phyloP scores from a whole-genome alignment of 1,140 invertebrate genomes.

The Zaprionus kolodkinae region DNA sequence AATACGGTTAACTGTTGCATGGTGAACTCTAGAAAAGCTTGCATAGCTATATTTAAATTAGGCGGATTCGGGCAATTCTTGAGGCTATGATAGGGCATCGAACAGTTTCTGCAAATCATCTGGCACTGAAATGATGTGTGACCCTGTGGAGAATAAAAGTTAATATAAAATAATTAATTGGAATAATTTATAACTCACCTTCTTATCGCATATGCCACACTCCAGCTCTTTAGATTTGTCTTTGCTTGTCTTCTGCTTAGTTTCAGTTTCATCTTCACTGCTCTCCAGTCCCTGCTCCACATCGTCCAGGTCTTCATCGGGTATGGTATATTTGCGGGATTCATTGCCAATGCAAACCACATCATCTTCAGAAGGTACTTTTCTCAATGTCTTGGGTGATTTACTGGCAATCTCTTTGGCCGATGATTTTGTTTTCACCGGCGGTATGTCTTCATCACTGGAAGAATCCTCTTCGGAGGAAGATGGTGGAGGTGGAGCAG shows the following conservation, averaged over 20 bases:
- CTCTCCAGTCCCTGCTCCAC: slow-evolving; percentile 18
- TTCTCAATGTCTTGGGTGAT: slow-evolving; percentile 39
- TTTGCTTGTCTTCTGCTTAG: slow-evolving; percentile 23
- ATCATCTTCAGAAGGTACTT: slow-evolving; percentile 56
- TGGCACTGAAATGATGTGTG: slow-evolving; percentile 77
- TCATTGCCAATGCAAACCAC: slow-evolving; percentile 68
- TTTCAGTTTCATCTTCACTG: neutral
- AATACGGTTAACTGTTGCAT: slow-evolving; percentile 70
- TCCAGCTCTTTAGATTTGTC: slow-evolving; percentile 32
- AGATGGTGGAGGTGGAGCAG: slow-evolving; percentile 39
- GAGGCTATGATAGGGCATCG: slow-evolving; percentile 63
- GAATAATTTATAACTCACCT: slow-evolving; percentile 28
- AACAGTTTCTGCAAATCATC: slow-evolving; percentile 78
- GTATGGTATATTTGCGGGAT: slow-evolving; percentile 56
- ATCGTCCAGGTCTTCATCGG: slow-evolving; percentile 58
- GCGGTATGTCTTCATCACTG: slow-evolving; percentile 15
- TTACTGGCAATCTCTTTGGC: slow-evolving; percentile 37
- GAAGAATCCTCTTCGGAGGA: slow-evolving; percentile 53
- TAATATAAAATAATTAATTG: neutral
- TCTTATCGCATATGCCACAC: slow-evolving; percentile 65
- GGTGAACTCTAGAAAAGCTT: slow-evolving; percentile 73
- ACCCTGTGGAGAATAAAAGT: slow-evolving; percentile 41
- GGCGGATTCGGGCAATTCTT: slow-evolving; percentile 70
- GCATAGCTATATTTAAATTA: slow-evolving; percentile 68
- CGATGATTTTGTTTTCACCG: slow-evolving; percentile 34